Percentiles rank a stretch among this genome's conserved stretches.
Evolutionary conservation across 2,113 vertebrate genomes (phyloP).

Genomic region (Corvus hawaiiensis): DNA sequence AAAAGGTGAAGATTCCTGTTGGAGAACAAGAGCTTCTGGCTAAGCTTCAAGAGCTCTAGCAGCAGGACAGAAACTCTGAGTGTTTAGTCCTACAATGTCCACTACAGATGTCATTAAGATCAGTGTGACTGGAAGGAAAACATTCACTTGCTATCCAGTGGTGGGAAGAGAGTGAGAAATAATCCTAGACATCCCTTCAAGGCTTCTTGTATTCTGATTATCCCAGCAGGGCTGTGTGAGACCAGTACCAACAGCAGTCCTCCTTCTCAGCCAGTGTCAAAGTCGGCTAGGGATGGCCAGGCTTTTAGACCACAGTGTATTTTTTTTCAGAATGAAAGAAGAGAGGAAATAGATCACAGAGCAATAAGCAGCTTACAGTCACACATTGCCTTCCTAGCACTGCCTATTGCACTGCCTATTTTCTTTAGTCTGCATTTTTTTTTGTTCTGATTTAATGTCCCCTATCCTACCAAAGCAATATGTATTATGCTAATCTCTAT

Average conservation of each 20-base stretch:
- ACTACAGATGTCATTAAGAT: background rate
- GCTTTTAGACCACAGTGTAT: background rate
- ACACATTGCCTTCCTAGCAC: background rate
- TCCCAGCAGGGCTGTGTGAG: background rate
- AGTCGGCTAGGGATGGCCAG: background rate
- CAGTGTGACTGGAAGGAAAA: background rate
- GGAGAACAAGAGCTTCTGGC: background rate
- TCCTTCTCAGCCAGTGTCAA: background rate
- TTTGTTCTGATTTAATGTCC: background rate
- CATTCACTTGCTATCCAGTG: background rate
- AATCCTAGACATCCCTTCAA: background rate
- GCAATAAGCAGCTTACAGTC: background rate
- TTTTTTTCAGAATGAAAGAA: background rate
- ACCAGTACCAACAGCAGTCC: background rate
- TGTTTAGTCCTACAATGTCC: background rate
- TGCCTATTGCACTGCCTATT: background rate
- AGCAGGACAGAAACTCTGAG: background rate
- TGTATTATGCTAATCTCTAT: background rate
- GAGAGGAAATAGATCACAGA: background rate
- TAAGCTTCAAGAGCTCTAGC: background rate
- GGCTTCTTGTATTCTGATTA: background rate
- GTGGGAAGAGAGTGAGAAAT: background rate
- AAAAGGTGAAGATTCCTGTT: background rate
- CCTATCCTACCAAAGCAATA: background rate
- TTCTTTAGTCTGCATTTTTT: background rate